Conservation (phyloP, 2,113 vertebrate genomes). For the Acrocephalus kingi region DNA sequence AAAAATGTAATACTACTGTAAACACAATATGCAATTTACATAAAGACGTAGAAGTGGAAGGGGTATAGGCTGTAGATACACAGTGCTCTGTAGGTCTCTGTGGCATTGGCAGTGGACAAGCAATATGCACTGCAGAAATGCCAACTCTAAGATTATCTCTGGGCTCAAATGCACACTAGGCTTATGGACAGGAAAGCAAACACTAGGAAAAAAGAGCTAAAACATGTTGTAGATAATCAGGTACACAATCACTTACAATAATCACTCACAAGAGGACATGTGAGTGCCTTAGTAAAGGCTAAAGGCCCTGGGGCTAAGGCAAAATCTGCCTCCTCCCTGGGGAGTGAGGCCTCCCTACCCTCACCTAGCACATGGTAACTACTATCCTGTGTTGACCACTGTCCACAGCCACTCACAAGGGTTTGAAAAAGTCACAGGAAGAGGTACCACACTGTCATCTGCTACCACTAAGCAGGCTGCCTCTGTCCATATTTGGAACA, state of each 20-base stretch:
- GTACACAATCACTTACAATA: too few relatives aligned
- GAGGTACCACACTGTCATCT: neutral
- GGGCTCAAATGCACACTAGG: neutral
- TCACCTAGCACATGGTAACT: neutral
- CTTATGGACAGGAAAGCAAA: neutral
- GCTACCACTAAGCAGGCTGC: neutral
- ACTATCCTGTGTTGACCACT: accelerated
- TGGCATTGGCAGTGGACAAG: neutral
- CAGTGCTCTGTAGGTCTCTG: neutral
- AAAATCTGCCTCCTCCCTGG: neutral
- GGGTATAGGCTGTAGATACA: neutral
- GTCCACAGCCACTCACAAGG: accelerated
- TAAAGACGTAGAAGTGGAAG: neutral
- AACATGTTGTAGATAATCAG: neutral
- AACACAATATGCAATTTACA: neutral
- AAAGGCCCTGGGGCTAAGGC: neutral
- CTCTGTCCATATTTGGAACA: neutral
- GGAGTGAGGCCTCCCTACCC: accelerated
- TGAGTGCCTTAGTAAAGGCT: neutral
- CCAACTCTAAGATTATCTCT: neutral
- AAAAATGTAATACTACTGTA: neutral
- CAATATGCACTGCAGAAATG: neutral
- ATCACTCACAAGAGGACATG: neutral
- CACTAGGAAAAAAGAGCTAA: neutral
- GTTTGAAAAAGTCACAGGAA: neutral